Conservation (phyloP, 2,797 vertebrate genomes). For the Clarias laeviceps region DNA sequence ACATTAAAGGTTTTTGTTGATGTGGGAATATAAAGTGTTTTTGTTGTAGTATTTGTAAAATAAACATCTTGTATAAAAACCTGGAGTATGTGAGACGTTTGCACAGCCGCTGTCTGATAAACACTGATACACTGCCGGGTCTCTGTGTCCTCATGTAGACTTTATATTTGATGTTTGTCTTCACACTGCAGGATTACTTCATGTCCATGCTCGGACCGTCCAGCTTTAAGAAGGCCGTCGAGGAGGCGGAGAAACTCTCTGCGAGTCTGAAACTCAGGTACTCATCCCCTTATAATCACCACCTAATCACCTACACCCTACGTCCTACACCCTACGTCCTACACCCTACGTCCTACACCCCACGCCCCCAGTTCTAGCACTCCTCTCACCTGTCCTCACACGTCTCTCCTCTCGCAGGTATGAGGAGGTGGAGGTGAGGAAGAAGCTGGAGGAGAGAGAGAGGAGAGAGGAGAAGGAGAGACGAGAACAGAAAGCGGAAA, state of each 20-base stretch:
- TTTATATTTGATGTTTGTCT: slow-evolving; percentile 34
- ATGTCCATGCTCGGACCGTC: slow-evolving; percentile 87
- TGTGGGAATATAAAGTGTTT: too few species aligned
- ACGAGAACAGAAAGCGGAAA: slow-evolving; percentile 65
- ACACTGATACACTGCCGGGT: not conserved
- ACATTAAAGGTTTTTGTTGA: too few species aligned
- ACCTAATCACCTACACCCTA: too few species aligned
- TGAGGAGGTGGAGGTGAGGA: slow-evolving; percentile 94
- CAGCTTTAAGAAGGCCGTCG: slow-evolving; percentile 93
- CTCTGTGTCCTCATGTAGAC: not conserved
- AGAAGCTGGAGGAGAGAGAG: slow-evolving; percentile 92
- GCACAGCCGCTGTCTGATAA: not conserved
- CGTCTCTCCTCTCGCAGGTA: slow-evolving; percentile 76
- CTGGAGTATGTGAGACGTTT: not conserved
- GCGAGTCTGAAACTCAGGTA: slow-evolving; percentile 97
- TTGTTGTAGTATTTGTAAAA: too few species aligned
- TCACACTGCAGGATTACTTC: slow-evolving; percentile 82
- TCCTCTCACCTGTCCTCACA: not conserved
- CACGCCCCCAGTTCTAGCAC: not conserved
- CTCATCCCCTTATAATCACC: slow-evolving; percentile 18
- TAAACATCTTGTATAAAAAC: too few species aligned
- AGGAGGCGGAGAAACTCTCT: slow-evolving; percentile 96
- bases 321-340: not conserved
- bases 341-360: not conserved
- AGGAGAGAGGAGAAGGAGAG: slow-evolving; percentile 84